Evolutionary conservation across 2,888 invertebrate species (phyloP), one percentile per base, ranked within the genome.

Genomic region (Branchipolynoe longqiensis): DNA sequence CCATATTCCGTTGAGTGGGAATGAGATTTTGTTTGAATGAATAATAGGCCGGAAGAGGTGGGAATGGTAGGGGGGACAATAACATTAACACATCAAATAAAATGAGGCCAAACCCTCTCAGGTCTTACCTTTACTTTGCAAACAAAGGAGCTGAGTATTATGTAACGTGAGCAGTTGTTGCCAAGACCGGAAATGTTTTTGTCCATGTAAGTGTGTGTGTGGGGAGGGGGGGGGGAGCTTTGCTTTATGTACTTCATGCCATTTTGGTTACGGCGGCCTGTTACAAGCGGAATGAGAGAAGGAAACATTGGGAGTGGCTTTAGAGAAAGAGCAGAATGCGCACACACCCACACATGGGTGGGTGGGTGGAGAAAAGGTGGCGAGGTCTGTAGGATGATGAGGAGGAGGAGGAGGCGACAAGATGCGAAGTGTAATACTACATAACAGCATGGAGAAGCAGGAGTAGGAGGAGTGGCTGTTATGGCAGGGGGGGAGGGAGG

Each of bases 181-280:
- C 69, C 69, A 69, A 69, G 69, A 25, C 69, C 38, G 69, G 38
- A 69, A 33, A 64, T 1, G 3, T 36, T 33, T 62, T 62, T 62
- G 62, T 62, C 62, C 62, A 31, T 31, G 62, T 62, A 25, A 31
- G 62, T 25, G 31, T 62, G 31, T n/a, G n/a, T n/a, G n/a, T n/a
- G n/a, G n/a, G n/a, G n/a, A n/a, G n/a, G n/a, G n/a, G n/a, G n/a
- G n/a, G n/a, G n/a, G 25, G 31, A 62, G 62, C 62, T 62, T 62
- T 62, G 62, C 62, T 62, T n/a, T 62, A 62, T 36, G 69, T 38
- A 69, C 69, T 78, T 78, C 41, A 78, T 78, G 78, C 78, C 78
- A 78, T 78, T 78, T 78, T 78, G 78, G 78, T 78, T 78, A 78
- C 78, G 48, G 78, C 31, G 54, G 28, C 12, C 12, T 62, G 12